Evolutionary conservation across 2,113 vertebrate genomes (phyloP), one percentile per base, ranked within the genome.

Genomic region (Microcebus jonahi): DNA sequence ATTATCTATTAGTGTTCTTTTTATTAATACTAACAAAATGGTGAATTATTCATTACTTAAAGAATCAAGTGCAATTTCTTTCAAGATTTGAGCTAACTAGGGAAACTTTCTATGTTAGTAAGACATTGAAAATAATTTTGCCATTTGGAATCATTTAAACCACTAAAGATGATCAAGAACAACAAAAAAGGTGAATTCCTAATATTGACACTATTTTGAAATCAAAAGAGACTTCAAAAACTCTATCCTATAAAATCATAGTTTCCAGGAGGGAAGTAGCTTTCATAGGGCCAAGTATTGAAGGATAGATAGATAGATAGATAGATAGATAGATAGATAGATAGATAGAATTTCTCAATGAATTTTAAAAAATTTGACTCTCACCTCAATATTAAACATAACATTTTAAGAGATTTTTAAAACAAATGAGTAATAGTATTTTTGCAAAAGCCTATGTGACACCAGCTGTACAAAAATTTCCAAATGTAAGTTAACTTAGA

Each of bases 31-130:
- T 82, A 94, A 81, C 93, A 95, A 79, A 68, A 53, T 18, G 8
- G 48, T 88, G 34, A 91, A 91, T 95, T 91, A 84, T 93, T 97
- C 63, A 94, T 48, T 11, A n/a, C 53, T 9, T 77, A 27, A 91
- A 84, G 83, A 59, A 71, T 85, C 2, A 79, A 76, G 95, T 67
- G 5, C 71, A 85, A 55, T 89, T 86, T 93, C 17, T 21, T 61
- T 90, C 23, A 2, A 92, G 34, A 95, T 27, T 94, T 53, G 8
- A 59, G 55, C 36, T n/a, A 81, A 75, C 71, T 48, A 48, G 48
- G 10, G 67, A 86, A 29, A 8, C 48, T 92, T 87, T 75, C 15
- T 63, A 76, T 75, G 53, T 94, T 34, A 87, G 15, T 75, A 90
- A 97, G 11, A 29, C 50, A 90, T 39, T 88, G 39, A 94, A 94